phyloP scores from a whole-genome alignment of 1,140 invertebrate genomes.

The Psilanteris sp. region DNA sequence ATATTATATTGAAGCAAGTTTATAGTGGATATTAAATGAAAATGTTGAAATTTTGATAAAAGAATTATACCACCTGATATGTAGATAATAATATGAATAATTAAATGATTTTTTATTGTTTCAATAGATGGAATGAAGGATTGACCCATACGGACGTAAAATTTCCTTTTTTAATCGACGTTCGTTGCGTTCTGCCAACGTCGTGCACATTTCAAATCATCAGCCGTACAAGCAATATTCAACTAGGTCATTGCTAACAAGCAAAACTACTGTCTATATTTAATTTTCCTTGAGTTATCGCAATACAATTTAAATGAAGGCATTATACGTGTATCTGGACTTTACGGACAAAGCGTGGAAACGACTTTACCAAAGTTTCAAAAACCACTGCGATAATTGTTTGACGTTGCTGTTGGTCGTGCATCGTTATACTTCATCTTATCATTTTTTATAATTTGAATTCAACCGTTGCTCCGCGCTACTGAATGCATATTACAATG shows the following conservation, averaged over 20 bases:
- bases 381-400: conserved; percentile 45
- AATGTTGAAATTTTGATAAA: too few relatives aligned
- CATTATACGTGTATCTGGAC: conserved; percentile 59
- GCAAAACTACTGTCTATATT: conserved; percentile 70
- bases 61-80: too few relatives aligned
- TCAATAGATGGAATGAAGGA: conserved; percentile 35
- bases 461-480: too few relatives aligned
- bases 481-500: too few relatives aligned
- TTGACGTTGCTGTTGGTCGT: conserved; percentile 21
- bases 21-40: too few relatives aligned
- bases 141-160: conserved; percentile 15
- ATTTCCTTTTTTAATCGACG: conserved; percentile 52
- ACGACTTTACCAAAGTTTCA: conserved; percentile 37
- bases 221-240: conserved; percentile 68
- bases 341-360: conserved; percentile 54
- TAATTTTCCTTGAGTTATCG: conserved; percentile 68
- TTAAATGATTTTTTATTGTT: too few relatives aligned
- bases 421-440: too few relatives aligned
- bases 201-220: conserved; percentile 67
- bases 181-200: conserved; percentile 46
- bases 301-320: conserved; percentile 63
- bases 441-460: too few relatives aligned
- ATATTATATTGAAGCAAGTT: too few relatives aligned
- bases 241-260: conserved; percentile 76
- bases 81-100: too few relatives aligned